Conservation (phyloP, 2,113 vertebrate genomes). For the Pongo abelii region DNA sequence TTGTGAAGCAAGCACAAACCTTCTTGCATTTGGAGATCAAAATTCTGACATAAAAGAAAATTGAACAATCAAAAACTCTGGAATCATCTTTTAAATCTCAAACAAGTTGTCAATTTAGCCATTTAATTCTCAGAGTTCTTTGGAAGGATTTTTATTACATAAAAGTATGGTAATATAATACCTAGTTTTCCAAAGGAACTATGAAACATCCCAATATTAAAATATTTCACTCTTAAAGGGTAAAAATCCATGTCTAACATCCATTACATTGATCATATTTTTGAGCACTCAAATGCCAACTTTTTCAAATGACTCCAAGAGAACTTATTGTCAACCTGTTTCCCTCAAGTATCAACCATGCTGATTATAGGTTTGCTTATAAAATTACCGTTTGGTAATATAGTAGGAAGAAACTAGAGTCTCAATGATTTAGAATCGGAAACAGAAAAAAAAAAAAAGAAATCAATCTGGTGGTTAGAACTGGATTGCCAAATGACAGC, state of each 20-base stretch:
- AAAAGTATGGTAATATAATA: not conserved
- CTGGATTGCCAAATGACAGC: not conserved
- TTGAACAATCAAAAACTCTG: not conserved
- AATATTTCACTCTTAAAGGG: not conserved
- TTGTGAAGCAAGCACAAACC: constrained; percentile 48
- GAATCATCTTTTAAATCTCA: constrained; percentile 33
- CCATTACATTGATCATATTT: not conserved
- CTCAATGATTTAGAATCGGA: constrained; percentile 20
- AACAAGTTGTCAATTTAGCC: not conserved
- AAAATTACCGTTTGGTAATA: not conserved
- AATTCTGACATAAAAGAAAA: not conserved
- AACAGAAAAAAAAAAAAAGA: not conserved
- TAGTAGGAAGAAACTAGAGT: not conserved
- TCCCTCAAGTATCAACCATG: not conserved
- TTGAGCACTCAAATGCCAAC: not conserved
- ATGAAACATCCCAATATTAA: not conserved
- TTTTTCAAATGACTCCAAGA: not conserved
- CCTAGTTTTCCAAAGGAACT: not conserved
- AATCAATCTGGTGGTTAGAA: not conserved
- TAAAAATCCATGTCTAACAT: constrained; percentile 7
- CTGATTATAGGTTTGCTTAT: not conserved
- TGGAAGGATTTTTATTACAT: not conserved
- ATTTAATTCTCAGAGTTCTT: constrained; percentile 9
- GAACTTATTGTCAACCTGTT: not conserved
- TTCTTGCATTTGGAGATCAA: constrained; percentile 33